Evolutionary conservation across 2,888 invertebrate species (phyloP), one percentile per base, ranked within the genome.

Genomic region (Polietes domitor): DNA sequence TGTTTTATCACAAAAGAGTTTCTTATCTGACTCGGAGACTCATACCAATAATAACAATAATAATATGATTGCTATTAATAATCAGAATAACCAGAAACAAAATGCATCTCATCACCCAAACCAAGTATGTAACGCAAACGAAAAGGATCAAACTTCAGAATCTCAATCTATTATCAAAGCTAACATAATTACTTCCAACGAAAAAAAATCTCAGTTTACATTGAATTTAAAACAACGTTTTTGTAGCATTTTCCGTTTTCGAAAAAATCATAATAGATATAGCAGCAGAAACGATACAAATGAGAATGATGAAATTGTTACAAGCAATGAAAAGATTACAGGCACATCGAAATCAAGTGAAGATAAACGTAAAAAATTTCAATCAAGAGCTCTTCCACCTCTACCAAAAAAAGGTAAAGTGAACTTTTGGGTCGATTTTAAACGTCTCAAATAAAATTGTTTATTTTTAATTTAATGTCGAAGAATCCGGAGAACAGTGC

Each of bases 211-310:
- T 15, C 94, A 96, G 87, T 94, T 96, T 89, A 96, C 96, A 4
- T 91, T 95, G 79, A 96, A 95, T 92, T 93, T 97, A 82, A 97
- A 97, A 92, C 96, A 97, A 90, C 96, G 96, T 68, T 94, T 97
- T 89, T 97, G 97, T 91, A 97, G 96, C 92, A 94, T 97, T 91
- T 97, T 97, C 92, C 94, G 96, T 88, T 96, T 96, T 89, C 93
- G 94, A 80, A 93, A 94, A 86, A 90, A 88, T 77, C 89, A 90
- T 70, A 90, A 86, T 87, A 88, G 91, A 72, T 90, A 90, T 84
- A 89, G 91, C 88, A 86, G 90, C 85, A 89, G 92, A 88, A 87
- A 89, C 86, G 79, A 77, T 21, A 76, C 84, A 43, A 86, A 86
- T 19, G 87, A 87, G 28, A 82, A 86, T 9, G 87, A 85, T 9